Conservation (phyloP, 2,888 invertebrate species). For the Conomelus anceps region DNA sequence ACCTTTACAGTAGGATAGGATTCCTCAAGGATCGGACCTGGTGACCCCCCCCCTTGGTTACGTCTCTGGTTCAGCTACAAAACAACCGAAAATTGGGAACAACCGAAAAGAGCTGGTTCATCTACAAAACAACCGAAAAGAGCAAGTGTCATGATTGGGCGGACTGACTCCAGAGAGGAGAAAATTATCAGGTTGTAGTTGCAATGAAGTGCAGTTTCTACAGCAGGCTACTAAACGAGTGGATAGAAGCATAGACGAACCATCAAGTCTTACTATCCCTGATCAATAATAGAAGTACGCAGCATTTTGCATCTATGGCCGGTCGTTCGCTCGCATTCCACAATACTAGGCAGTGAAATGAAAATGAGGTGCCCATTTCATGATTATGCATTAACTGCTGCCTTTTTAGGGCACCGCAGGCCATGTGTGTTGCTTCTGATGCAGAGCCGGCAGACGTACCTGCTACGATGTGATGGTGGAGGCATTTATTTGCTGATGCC, state of each 20-base stretch:
- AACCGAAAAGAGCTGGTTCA: no score
- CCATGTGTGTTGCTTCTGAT: neutral
- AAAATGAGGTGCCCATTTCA: neutral
- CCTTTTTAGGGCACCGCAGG: neutral
- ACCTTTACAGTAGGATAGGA: no score
- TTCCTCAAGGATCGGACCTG: no score
- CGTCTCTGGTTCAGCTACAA: no score
- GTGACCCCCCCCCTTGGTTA: no score
- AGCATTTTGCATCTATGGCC: neutral
- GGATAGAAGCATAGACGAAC: no score
- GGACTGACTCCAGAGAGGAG: neutral
- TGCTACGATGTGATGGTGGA: neutral
- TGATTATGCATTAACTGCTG: neutral
- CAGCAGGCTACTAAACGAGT: neutral
- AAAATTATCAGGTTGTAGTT: neutral
- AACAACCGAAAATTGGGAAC: no score
- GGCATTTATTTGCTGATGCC: neutral
- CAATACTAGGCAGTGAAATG: neutral
- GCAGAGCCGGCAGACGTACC: no score
- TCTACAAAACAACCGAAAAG: neutral
- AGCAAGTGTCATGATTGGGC: neutral
- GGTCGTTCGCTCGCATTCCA: neutral
- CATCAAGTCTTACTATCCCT: no score
- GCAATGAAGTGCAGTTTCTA: neutral
- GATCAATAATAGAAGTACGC: no score